Percentiles rank a stretch among this genome's conserved stretches.
These are phyloP conservation scores for Onychomys arenicola DNA, from an alignment of 2,797 vertebrate species.

Conservation along the genomic window DNA sequence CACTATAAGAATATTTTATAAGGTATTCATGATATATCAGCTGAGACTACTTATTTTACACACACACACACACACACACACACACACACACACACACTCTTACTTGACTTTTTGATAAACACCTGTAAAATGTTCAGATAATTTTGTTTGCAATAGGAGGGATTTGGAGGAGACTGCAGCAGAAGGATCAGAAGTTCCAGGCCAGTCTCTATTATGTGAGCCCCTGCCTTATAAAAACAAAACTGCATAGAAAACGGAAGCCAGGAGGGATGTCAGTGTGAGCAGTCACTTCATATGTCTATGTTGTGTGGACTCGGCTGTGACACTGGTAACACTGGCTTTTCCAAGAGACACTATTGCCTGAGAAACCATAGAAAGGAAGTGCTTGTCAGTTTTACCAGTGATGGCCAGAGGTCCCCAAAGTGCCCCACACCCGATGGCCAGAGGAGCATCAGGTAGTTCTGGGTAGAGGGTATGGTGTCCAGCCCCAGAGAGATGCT, in stretches of 20 bases:
- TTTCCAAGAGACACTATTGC: background rate
- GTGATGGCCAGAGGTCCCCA: background rate
- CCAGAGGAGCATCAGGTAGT: background rate
- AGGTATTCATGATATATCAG: background rate
- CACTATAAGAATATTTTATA: conserved; percentile 29
- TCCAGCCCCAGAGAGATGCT: background rate
- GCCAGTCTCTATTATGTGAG: background rate
- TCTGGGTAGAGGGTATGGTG: background rate
- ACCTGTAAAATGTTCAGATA: background rate
- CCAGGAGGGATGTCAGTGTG: background rate
- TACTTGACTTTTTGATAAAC: background rate
- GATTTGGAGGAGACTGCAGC: background rate
- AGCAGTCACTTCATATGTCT: background rate
- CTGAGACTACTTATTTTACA: background rate
- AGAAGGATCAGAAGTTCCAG: background rate
- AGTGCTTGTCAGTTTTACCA: background rate
- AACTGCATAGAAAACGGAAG: too few relatives aligned
- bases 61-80: background rate
- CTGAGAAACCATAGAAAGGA: background rate
- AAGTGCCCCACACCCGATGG: too few relatives aligned
- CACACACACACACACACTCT: too few relatives aligned
- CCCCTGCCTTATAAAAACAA: background rate
- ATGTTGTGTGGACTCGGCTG: background rate
- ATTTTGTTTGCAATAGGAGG: background rate
- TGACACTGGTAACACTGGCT: background rate